Evolutionary conservation across 30 jellyfish, hydroid and myxozoan genomes (phyloP), one percentile per base, ranked within the genome.

Genomic region (Mastigias papua): DNA sequence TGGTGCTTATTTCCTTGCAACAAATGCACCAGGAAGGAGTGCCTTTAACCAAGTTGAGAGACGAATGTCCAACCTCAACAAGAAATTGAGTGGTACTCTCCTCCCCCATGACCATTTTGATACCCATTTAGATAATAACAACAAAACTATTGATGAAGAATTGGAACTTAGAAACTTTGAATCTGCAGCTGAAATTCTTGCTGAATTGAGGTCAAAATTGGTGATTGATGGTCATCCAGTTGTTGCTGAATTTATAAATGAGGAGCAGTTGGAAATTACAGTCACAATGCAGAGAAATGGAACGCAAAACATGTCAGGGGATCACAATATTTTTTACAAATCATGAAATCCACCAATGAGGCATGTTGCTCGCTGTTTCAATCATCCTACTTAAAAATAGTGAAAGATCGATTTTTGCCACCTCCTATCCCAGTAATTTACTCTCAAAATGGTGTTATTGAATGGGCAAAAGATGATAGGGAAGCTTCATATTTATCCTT

Each of bases 21-120:
- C 94, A 85, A 85, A 85, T 85, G 93, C 93, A 62, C 93, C 94
- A 50, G 92, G 93, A 73, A 71, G 91, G 80, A 85, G 91, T 74
- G 86, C 61, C 87, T 28, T 85, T 71, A 62, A 73, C 70, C 75
- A 89, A 37, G 94, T 82, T 17, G 92, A 66, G 89, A 54, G 94
- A 71, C 50, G 48, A 65, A 65, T 26, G 76, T 65, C 34, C 49
- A 71, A 28, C 83, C 83, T 71, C 83, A 67, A 88, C 84, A 81
- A 81, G 91, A 88, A 81, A 81, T 67, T 81, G 84, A 81, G 91
- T 81, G 91, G 84, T 81, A 88, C 64, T 81, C 0, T 81, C 84
- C 91, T 63, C 76, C 84, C 84, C 91, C 88, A 81, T 49, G 87
- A 81, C 84, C 86, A 81, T 81, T 81, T 64, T 31, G 91, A 88